Base-by-base conservation (phyloP, 92 coral and sea anemone genomes). In the Paramuricea clavata region DNA sequence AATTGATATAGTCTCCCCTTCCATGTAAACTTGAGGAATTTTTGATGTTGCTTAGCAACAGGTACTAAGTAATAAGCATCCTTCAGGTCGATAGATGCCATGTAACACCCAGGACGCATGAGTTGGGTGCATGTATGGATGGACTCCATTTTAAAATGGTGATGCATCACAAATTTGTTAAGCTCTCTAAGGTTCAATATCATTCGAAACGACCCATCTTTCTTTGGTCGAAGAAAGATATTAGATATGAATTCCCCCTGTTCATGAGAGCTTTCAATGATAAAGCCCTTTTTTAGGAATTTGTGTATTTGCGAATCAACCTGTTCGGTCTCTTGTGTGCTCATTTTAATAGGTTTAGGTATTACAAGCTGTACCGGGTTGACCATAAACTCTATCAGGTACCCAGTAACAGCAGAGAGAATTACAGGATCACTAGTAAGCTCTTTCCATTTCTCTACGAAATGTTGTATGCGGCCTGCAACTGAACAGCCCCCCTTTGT, bases 271-370 rank as follows among this genome's bases (percentile, higher is more conserved):
- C 42, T 17, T 25, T 12, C 47, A 19, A 59, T 36, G 33, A 78
- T 78, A 12, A 78, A 31, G 22, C 83, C 83, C 12, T 41, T 56
- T 23, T 30, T 28, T 50, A 49, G 11, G 49, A 49, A 50, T 19
- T 50, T 57, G 32, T 30, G 33, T 25, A 90, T 74, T 75, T 86
- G 93, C 54, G 42, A 35, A 49, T 82, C 74, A 32, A 67, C 79
- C 60, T 74, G 65, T 1, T 35, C 27, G 47, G 31, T 44, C 25
- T 82, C 83, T 70, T 32, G 30, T 72, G 78, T 34, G 25, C 81
- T 85, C 39, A 76, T 67, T 19, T 70, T 64, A 34, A 84, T 89
- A 57, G 92, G 80, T 42, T 85, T 78, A 27, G 82, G 86, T 52
- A 25, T 57, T 50, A 35, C 19, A 47, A 87, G 60, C 75, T 87